These are phyloP conservation scores for Rhincodon typus DNA, from an alignment of 2,797 vertebrate genomes.

Conservation along the genomic window DNA sequence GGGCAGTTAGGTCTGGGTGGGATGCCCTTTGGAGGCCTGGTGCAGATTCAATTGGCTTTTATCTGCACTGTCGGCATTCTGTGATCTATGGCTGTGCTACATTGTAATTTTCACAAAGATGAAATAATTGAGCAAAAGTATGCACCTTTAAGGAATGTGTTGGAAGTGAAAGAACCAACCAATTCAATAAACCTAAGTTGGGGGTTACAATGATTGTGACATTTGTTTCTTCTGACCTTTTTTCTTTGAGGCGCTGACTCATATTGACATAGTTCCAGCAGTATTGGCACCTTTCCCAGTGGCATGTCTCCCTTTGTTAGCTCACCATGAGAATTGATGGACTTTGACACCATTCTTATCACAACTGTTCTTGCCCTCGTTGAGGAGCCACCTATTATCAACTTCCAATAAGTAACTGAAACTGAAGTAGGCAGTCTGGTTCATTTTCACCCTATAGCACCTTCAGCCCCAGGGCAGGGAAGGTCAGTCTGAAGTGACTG, in stretches of 20 bases:
- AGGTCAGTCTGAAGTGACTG: background rate
- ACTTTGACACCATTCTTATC: background rate
- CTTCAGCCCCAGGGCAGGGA: background rate
- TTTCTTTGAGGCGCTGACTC: background rate
- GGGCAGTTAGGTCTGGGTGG: too few relatives aligned
- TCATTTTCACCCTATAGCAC: background rate
- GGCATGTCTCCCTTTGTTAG: background rate
- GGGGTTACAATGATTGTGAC: background rate
- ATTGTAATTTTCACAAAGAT: background rate
- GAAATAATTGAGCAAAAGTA: background rate
- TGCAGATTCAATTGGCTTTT: too few relatives aligned
- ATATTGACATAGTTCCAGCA: background rate
- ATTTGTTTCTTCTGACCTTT: background rate
- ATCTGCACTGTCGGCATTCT: background rate
- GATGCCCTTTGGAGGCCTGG: too few relatives aligned
- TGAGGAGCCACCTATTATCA: background rate
- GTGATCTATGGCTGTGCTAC: background rate
- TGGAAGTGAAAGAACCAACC: background rate
- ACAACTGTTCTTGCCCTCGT: background rate
- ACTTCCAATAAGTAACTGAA: background rate
- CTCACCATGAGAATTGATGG: slow-evolving; percentile 31
- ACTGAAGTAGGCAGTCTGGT: background rate
- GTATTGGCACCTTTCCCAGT: background rate
- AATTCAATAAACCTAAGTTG: background rate
- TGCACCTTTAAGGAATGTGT: background rate